Evolutionary conservation across 2,888 invertebrate species (phyloP).

Genomic region (Habrosyne pyritoides): DNA sequence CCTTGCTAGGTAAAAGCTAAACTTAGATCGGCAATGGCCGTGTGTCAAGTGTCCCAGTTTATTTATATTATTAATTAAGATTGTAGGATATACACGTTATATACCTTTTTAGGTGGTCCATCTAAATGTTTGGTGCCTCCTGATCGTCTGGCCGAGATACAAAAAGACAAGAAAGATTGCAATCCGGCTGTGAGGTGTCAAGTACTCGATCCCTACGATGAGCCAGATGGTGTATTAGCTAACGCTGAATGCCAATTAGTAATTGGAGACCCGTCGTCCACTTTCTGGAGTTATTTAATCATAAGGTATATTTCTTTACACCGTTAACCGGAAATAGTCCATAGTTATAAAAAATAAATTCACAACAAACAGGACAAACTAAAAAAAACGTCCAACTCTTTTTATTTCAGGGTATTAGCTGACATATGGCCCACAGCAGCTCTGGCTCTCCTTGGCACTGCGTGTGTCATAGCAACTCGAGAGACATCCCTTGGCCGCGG

Average conservation of each 20-base stretch:
- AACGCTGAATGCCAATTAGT: slow-evolving; percentile 86
- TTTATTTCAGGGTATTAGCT: slow-evolving; percentile 82
- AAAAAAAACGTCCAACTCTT: slow-evolving; percentile 4
- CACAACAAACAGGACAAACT: slow-evolving; percentile 1
- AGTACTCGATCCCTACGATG: slow-evolving; percentile 88
- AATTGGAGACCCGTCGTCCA: slow-evolving; percentile 86
- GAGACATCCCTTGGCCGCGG: slow-evolving; percentile 91
- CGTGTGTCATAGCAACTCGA: slow-evolving; percentile 91
- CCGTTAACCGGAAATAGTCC: slow-evolving; percentile 9
- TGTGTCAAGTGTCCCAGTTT: no score
- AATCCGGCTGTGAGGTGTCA: slow-evolving; percentile 88
- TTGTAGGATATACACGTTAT: no score
- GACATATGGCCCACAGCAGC: slow-evolving; percentile 91
- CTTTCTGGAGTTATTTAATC: slow-evolving; percentile 88
- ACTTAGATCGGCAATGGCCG: not conserved
- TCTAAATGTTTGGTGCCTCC: slow-evolving; percentile 85
- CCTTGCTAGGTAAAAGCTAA: not conserved
- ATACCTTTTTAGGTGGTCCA: slow-evolving; percentile 56
- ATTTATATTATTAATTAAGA: no score
- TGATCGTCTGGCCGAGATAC: slow-evolving; percentile 63
- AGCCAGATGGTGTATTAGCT: slow-evolving; percentile 85
- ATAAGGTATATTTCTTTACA: slow-evolving; percentile 71
- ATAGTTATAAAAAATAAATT: slow-evolving; percentile 8
- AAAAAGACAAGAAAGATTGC: slow-evolving; percentile 73
- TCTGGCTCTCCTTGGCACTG: slow-evolving; percentile 87